Conservation (phyloP, 2,888 invertebrate species). For the Alloscopus bannaensis region DNA sequence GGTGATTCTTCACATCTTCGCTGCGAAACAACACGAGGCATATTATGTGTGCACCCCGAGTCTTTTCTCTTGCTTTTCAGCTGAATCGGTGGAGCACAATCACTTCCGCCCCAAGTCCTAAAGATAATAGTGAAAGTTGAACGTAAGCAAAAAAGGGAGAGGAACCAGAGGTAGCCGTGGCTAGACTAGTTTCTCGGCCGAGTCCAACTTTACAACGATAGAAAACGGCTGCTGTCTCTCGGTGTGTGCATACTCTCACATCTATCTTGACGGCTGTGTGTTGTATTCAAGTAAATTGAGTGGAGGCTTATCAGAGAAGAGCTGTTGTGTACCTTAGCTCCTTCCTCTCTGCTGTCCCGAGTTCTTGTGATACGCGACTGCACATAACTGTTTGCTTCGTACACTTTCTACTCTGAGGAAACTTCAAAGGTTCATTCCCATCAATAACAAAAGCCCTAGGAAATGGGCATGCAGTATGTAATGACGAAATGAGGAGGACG, state of each 20-base stretch:
- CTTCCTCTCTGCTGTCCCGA: slow-evolving; percentile 11
- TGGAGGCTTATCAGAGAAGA: slow-evolving; percentile 39
- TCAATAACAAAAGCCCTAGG: slow-evolving; percentile 47
- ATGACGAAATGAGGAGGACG: slow-evolving; percentile 24
- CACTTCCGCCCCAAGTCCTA: slow-evolving; percentile 56
- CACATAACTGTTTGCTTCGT: too few species aligned
- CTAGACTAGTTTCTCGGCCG: too few species aligned
- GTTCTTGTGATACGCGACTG: too few species aligned
- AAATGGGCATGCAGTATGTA: slow-evolving; percentile 29
- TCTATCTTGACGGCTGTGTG: slow-evolving; percentile 4
- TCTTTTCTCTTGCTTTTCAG: too few species aligned
- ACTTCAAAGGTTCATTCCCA: slow-evolving; percentile 49
- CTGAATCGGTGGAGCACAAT: slow-evolving; percentile 31
- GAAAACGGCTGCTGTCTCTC: background rate
- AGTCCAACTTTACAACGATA: too few species aligned
- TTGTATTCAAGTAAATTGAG: slow-evolving; percentile 42
- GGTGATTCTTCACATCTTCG: too few species aligned
- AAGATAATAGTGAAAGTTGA: slow-evolving; percentile 55
- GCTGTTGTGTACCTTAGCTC: slow-evolving; percentile 11
- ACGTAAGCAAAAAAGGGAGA: slow-evolving; percentile 10
- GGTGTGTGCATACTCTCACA: too few species aligned
- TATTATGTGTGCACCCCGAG: too few species aligned
- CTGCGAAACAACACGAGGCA: too few species aligned
- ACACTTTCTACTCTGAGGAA: slow-evolving; percentile 11
- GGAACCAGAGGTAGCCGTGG: too few species aligned